Base-by-base conservation (phyloP, 2,888 invertebrate genomes). In the Pandemis corylana region DNA sequence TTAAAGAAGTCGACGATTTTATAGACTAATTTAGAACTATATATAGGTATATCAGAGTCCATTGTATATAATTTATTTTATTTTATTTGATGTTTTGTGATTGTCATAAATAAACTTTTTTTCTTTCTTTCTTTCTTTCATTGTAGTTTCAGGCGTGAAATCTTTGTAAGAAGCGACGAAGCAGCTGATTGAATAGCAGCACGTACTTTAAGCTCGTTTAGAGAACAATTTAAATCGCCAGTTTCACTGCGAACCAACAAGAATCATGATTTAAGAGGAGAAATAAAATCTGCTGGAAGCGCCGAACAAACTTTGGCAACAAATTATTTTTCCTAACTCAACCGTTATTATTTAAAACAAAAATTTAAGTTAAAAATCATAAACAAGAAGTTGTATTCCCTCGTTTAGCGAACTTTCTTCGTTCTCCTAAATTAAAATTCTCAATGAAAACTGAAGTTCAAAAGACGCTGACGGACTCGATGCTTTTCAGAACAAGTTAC, bases 381-480 rank as follows among this genome's bases (percentile, higher is more conserved):
- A 72, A 72, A 51, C 72, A 67, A 67, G 36, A 70, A 62, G 49
- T 69, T 66, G 59, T 51, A 61, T 67, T 62, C 49, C 68, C 44
- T 7, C 63, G 62, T 63, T 72, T 56, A 63, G 42, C 53, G 42
- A 68, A 72, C 46, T 63, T 72, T 28, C 44, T 64, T 28, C 53
- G 49, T 56, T 65, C 42, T 64, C 41, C 51, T 68, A 20, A 72
- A 63, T 68, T 72, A 68, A 68, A 72, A 72, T 72, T 72, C 68
- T 63, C 44, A 56, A 56, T 72, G 56, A 46, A 68, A 51, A 53
- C 44, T 63, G 63, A 62, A 68, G 72, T 72, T 72, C 42, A 36
- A 46, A 65, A 66, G 66, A 65, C 59, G 62, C 20, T 53, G 67
- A 72, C 44, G 20, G 68, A 68, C 42, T 63, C 53, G 61, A 49